Base-by-base conservation (phyloP, 2,113 vertebrate genomes). In the Salvelinus alpinus region DNA sequence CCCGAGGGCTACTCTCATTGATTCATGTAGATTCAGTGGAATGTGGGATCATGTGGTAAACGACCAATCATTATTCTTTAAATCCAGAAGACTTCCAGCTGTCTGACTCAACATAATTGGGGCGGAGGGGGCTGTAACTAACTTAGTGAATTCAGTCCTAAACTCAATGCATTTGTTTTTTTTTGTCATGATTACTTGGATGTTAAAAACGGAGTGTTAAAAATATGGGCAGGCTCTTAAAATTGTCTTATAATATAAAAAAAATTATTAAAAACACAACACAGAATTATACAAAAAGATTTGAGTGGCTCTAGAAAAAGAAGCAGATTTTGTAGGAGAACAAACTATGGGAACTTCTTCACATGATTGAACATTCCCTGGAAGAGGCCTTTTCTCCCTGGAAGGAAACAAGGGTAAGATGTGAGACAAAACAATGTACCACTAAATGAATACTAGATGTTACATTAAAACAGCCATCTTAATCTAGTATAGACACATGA, bases 311-410 rank as follows among this genome's bases (percentile, higher is more conserved):
- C 89, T 93, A 90, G 84, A 85, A 74, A 86, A 76, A 82, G 86
- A 76, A 71, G 74, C 73, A 75, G 78, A 89, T 62, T 79, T 38
- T 74, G n/a, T 64, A 71, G 82, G 85, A 78, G 66, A 89, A 83
- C 82, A 78, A 77, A 60, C 31, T 6, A 14, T 3, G 34, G 34
- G 72, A 47, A 31, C 80, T 67, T n/a, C 81, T 85, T 98, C 93
- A 99, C 97, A 99, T 99, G 82, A 99, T 88, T 60, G 83, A 80
- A 84, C 97, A 99, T 86, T 97, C 96, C 92, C 97, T 93, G 20
- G 96, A 94, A 0, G 93, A 89, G 76, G 94, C 91, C 88, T 94
- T 94, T 7, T 20, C 16, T 54, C 51, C 96, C 97, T 99, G 85
- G 5, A 69, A 66, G 18, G 79, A n/a, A 48, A 60, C 79, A 85